Base-by-base conservation (phyloP, 2,888 invertebrate species). In the Girardia tigrina region DNA sequence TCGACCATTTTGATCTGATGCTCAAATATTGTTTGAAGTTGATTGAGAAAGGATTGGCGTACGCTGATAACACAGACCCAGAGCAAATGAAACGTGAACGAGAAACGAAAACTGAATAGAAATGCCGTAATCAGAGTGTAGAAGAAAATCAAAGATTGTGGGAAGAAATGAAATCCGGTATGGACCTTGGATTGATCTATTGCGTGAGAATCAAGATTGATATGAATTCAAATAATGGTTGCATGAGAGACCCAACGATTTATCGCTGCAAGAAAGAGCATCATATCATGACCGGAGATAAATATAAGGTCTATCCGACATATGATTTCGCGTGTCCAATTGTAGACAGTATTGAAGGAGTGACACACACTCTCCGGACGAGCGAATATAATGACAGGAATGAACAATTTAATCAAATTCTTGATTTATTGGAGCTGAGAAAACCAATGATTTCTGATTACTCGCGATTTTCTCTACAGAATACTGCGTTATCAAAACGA, bases 311-410 rank as follows among this genome's bases (percentile, higher is more conserved):
- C 0, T 99, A 99, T 85, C 98, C 98, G 26, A 99, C 98, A 0
- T 99, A 99, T 82, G 98, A 99, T 86, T 99, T 99, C 86, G 95
- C 98, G 0, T 99, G 98, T 82, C 98, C 98, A 0, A 94, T 99
- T 81, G 97, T 99, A 73, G 98, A 99, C 85, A 90, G 94, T 20
- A 88, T 95, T 73, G 98, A 99, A 86, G 90, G 91, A 75, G 94
- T 99, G 23, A 99, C 98, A 0, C 98, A 99, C 83, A 92, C 94
- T 0, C 86, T 99, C 74, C 88, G 98, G 72, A 99, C 98, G 0
- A 97, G 94, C 86, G 98, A 99, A 85, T 99, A 99, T 84, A 93
- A 93, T 82, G 98, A 99, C 77, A 79, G 85, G 28, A 97, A 99
- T 84, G 91, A 91, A 36, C 98, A 99, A 85, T 99, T 94, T 86